Evolutionary conservation across 2,888 invertebrate species (phyloP).

Genomic region (Nomada ruficornis): DNA sequence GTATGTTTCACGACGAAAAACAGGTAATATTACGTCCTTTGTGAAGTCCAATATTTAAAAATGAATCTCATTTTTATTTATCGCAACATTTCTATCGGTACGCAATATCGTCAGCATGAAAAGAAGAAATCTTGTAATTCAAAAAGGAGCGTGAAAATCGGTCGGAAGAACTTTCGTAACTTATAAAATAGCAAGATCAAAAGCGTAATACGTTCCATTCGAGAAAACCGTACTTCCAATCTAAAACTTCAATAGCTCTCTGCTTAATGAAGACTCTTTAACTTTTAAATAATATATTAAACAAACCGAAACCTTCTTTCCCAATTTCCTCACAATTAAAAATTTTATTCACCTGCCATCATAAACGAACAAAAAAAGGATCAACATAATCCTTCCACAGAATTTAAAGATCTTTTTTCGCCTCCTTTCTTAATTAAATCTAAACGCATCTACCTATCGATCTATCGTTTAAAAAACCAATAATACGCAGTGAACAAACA

Average conservation of each 20-base stretch:
- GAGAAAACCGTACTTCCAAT: background rate
- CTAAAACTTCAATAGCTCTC: background rate
- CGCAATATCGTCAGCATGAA: background rate
- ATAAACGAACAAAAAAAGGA: too few relatives aligned
- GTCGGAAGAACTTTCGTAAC: background rate
- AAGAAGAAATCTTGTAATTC: background rate
- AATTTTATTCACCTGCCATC: too few relatives aligned
- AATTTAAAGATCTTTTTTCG: too few relatives aligned
- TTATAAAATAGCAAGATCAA: background rate
- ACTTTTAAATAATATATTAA: background rate
- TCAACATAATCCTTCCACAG: too few relatives aligned
- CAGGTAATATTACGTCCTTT: background rate
- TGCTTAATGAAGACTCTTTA: background rate
- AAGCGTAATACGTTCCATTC: background rate
- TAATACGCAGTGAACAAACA: too few relatives aligned
- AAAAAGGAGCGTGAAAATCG: background rate
- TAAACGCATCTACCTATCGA: too few relatives aligned
- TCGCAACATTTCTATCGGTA: background rate
- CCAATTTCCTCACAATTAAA: too few relatives aligned
- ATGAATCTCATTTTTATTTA: background rate
- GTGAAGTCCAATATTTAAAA: background rate
- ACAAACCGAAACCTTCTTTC: too few relatives aligned
- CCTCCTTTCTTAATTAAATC: too few relatives aligned
- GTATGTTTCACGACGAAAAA: background rate
- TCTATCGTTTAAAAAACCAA: too few relatives aligned